Conservation (phyloP, 2,113 vertebrate species). For the Hipposideros armiger region DNA sequence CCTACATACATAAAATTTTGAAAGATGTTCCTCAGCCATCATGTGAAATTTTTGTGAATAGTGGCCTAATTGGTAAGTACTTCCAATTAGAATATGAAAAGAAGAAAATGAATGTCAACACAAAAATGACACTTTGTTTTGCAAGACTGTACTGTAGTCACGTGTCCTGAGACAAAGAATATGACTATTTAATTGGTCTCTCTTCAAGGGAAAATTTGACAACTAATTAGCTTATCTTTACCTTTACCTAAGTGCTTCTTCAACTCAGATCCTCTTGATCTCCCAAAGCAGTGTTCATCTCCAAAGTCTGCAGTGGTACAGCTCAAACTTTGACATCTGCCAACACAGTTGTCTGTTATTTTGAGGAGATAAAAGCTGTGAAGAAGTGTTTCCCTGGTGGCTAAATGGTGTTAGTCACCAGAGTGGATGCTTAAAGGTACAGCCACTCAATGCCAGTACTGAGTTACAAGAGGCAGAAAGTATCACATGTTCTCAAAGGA, state of each 20-base stretch:
- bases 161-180: neutral
- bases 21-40: neutral
- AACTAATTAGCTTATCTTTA: slow-evolving; percentile 60
- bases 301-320: neutral
- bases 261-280: neutral
- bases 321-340: neutral
- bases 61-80: neutral
- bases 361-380: neutral
- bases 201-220: slow-evolving; percentile 47
- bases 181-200: slow-evolving; percentile 34
- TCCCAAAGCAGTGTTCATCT: neutral
- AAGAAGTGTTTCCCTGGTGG: neutral
- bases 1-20: neutral
- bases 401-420: neutral
- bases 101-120: neutral
- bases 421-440: neutral
- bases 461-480: neutral
- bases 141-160: neutral
- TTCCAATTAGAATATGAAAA: neutral
- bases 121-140: slow-evolving; percentile 18
- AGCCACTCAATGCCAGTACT: neutral
- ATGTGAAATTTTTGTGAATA: neutral
- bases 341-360: neutral
- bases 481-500: neutral
- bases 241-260: neutral